Conservation (phyloP, 37 sponge, comb jelly and placozoan genomes). For the Mnemiopsis leidyi region DNA sequence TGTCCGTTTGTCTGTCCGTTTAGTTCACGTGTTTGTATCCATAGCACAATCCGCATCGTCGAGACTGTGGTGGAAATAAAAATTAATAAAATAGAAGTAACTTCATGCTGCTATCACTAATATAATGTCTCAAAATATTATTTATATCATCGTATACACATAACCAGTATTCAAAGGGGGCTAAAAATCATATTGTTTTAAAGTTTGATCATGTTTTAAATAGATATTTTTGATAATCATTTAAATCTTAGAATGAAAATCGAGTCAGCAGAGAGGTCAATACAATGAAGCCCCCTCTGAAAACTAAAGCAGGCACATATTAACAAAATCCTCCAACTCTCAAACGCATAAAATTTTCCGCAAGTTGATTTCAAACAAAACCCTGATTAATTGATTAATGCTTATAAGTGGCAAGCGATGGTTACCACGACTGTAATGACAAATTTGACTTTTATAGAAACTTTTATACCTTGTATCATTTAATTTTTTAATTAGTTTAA, state of each 20-base stretch:
- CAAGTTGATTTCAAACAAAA: background rate
- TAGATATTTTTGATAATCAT: background rate
- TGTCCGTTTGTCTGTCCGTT: background rate
- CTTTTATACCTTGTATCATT: background rate
- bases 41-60: conserved; percentile 24
- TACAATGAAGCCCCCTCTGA: conserved; percentile 25
- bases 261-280: conserved; percentile 6
- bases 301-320: background rate
- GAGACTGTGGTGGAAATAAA: background rate
- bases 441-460: background rate
- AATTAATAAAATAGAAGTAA: background rate
- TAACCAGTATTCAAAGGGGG: conserved; percentile 10
- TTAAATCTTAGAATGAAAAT: background rate
- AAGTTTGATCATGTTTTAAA: background rate
- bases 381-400: background rate
- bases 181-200: conserved; percentile 39
- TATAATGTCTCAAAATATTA: too few species aligned
- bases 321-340: background rate
- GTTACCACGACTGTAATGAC: background rate
- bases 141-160: background rate
- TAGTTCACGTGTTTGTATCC: background rate
- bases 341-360: background rate
- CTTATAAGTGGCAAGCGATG: background rate
- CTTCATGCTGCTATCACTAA: background rate
- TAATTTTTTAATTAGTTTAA: background rate